Conservation (phyloP, 2,888 invertebrate species). For the Torymus auratus region DNA sequence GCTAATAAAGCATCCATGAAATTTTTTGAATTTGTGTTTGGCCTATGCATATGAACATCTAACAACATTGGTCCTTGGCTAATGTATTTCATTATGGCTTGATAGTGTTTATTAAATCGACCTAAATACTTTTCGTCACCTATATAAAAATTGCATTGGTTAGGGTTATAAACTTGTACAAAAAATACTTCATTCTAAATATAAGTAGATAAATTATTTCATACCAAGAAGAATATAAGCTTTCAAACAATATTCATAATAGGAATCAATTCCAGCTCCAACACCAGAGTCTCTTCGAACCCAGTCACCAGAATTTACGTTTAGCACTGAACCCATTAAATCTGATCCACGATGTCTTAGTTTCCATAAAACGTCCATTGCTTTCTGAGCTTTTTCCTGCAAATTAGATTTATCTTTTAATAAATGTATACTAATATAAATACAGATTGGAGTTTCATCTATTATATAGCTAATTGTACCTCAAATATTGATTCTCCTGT, state of each 20-base stretch:
- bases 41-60: slow-evolving; percentile 97
- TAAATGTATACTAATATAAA: too few species aligned
- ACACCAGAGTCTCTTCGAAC: slow-evolving; percentile 97
- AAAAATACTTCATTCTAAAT: background rate
- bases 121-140: slow-evolving; percentile 94
- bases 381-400: slow-evolving; percentile 92
- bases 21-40: slow-evolving; percentile 94
- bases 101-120: slow-evolving; percentile 96
- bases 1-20: slow-evolving; percentile 98
- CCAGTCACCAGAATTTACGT: slow-evolving; percentile 99
- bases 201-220: slow-evolving; percentile 6
- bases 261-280: slow-evolving; percentile 99
- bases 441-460: background rate
- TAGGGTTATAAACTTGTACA: slow-evolving; percentile 1
- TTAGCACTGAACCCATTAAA: slow-evolving; percentile 97
- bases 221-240: slow-evolving; percentile 92
- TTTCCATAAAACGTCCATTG: slow-evolving; percentile 98
- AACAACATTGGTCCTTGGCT: slow-evolving; percentile 96
- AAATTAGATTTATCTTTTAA: slow-evolving; percentile 20
- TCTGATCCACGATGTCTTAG: slow-evolving; percentile 93
- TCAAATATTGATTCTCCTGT: slow-evolving; percentile 95
- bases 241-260: slow-evolving; percentile 98
- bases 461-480: slow-evolving; percentile 70
- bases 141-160: slow-evolving; percentile 51
- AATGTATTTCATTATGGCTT: slow-evolving; percentile 97